Evolutionary conservation across 2,888 invertebrate genomes (phyloP).

Genomic region (Pyrocoelia pectoralis): DNA sequence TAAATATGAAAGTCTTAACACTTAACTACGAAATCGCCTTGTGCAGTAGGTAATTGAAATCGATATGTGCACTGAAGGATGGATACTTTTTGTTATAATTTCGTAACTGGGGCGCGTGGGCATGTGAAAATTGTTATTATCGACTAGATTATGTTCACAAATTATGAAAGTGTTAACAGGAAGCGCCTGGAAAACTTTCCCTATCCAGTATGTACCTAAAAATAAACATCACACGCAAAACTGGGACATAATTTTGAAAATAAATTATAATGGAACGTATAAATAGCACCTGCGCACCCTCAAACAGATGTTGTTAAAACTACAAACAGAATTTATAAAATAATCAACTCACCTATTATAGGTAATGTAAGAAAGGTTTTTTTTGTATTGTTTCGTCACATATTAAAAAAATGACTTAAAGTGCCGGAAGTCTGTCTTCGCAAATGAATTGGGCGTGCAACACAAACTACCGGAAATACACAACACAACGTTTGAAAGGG

Average conservation of each 20-base stretch:
- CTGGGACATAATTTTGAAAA: constrained; percentile 1
- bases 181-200: background rate
- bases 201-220: background rate
- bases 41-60: too few relatives aligned
- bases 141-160: background rate
- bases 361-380: background rate
- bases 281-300: background rate
- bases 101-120: background rate
- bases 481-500: constrained; percentile 16
- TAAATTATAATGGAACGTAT: constrained; percentile 1
- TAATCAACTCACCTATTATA: constrained; percentile 5
- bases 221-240: background rate
- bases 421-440: constrained; percentile 25
- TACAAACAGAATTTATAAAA: background rate
- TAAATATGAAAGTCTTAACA: too few relatives aligned
- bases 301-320: background rate
- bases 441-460: constrained; percentile 26
- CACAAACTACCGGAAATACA: constrained; percentile 40
- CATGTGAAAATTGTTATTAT: background rate
- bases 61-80: too few relatives aligned
- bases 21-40: too few relatives aligned
- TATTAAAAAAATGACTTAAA: background rate
- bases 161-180: background rate
- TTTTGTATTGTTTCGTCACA: background rate
- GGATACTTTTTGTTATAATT: background rate